A percentile compares a stretch with the other conserved stretches of the same genome.
phyloP scores from a whole-genome alignment of 92 coral and sea anemone genomes.

The Bergia puertoricense region DNA sequence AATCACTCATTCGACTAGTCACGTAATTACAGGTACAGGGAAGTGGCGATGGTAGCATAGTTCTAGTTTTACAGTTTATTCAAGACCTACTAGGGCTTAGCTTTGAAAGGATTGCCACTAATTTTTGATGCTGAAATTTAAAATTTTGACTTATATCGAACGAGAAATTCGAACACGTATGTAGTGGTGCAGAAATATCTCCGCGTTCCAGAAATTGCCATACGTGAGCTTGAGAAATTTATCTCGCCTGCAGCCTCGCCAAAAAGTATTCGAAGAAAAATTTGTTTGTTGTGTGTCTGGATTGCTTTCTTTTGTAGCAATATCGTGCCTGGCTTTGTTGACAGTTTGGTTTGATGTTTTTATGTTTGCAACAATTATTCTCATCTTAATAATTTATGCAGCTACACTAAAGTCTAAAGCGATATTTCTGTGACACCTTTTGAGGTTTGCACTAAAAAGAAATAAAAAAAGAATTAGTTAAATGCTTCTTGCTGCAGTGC shows the following conservation, averaged over 20 bases:
- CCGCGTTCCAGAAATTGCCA: not conserved
- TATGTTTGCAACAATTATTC: not conserved
- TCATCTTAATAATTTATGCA: constrained; percentile 1
- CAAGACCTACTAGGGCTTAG: not conserved
- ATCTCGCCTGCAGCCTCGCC: too few relatives aligned
- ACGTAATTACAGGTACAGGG: too few relatives aligned
- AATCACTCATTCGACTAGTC: too few relatives aligned
- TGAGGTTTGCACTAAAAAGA: too few relatives aligned
- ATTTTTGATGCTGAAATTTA: not conserved
- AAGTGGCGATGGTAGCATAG: not conserved
- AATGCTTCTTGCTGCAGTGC: too few relatives aligned
- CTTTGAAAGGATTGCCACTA: not conserved
- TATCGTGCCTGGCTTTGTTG: constrained; percentile 27
- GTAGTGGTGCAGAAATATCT: not conserved
- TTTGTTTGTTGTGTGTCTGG: not conserved
- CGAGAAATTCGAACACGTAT: not conserved
- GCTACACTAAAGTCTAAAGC: not conserved
- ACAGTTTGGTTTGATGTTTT: constrained; percentile 11
- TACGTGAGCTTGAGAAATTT: not conserved
- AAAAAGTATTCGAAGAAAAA: not conserved
- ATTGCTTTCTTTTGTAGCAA: not conserved
- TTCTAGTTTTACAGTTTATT: too few relatives aligned
- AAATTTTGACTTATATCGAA: not conserved
- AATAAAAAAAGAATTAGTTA: too few relatives aligned
- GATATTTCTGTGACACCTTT: not conserved